Base-by-base conservation (phyloP, 2,113 vertebrate genomes). In the Atractosteus spatula region DNA sequence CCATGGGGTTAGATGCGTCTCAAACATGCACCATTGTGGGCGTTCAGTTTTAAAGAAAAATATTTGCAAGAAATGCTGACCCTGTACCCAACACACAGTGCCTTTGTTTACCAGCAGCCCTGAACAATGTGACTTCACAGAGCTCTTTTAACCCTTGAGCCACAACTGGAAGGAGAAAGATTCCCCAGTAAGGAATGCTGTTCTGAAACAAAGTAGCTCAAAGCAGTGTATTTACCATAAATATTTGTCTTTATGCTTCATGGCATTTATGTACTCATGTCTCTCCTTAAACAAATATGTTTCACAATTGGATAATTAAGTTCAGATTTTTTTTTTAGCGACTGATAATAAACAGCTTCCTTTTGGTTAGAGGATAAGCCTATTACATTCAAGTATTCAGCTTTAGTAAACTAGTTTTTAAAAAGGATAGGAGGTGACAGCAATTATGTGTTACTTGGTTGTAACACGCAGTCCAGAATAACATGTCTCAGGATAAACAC, bases 41-140 rank as follows among this genome's bases (percentile, higher is more conserved):
- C 71, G 69, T 69, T 71, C 62, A 68, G 71, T 65, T 66, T 70
- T 77, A 68, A 74, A 74, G 64, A 78, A 69, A 79, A 73, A 81
- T 83, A 76, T 83, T 79, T 77, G 72, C 76, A 69, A 66, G 63
- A 76, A 71, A 73, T 67, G 57, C 67, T 51, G 66, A 67, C 70
- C 47, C 62, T 41, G 42, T 59, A 67, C 16, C 47, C 41, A 62
- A 63, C 76, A 83, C 82, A 83, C 78, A 74, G 76, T 54, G 72
- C 61, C 82, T 83, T 83, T 83, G 79, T 83, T 73, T 64, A 65
- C 64, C 69, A 64, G 80, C 70, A 68, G 71, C 62, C 72, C 70
- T 77, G 77, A 82, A 79, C 81, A 80, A 80, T 77, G 71, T 74
- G 77, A 80, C 78, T 80, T 77, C 79, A 76, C 51, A 74, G 44